phyloP scores from a whole-genome alignment of 1,140 invertebrate genomes.

The Scaptodrosophila lebanonensis region DNA sequence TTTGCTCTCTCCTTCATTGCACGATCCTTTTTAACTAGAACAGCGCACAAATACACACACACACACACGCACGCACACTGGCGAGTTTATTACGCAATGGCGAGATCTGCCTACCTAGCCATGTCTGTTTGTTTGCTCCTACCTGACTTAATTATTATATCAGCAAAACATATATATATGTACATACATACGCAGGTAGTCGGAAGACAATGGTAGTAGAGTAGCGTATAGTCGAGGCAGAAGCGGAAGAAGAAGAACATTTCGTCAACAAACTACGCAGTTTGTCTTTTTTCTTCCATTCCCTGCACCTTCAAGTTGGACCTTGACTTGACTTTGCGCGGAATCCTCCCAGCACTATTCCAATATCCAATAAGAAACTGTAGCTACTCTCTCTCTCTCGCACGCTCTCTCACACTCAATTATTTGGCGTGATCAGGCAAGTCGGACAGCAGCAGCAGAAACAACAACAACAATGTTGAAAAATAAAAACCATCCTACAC shows the following conservation, averaged over 20 bases:
- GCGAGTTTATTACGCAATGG: constrained; percentile 66
- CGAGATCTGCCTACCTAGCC: constrained; percentile 57
- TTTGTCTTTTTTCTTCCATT: constrained; percentile 38
- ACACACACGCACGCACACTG: constrained; percentile 1
- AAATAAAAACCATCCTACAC: constrained; percentile 40
- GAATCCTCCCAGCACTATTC: constrained; percentile 41
- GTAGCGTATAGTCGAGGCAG: no score
- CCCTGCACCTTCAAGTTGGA: constrained; percentile 33
- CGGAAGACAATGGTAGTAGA: no score
- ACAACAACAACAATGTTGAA: constrained; percentile 2
- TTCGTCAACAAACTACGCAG: constrained; percentile 55
- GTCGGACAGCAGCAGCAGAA: no score
- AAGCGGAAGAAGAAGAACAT: constrained; percentile 42
- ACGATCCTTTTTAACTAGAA: constrained; percentile 64
- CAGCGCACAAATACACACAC: constrained; percentile 35
- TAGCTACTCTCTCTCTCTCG: background rate
- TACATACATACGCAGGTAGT: background rate
- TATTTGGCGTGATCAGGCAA: no score
- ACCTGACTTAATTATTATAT: constrained; percentile 72
- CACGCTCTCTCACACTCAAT: background rate
- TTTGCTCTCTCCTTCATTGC: background rate
- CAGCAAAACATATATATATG: constrained; percentile 20
- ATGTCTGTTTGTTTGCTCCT: no score
- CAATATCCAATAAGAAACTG: constrained; percentile 4
- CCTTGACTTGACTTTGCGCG: constrained; percentile 53